Conservation (phyloP, 1,140 invertebrate genomes). For the Diuraphis noxia region DNA sequence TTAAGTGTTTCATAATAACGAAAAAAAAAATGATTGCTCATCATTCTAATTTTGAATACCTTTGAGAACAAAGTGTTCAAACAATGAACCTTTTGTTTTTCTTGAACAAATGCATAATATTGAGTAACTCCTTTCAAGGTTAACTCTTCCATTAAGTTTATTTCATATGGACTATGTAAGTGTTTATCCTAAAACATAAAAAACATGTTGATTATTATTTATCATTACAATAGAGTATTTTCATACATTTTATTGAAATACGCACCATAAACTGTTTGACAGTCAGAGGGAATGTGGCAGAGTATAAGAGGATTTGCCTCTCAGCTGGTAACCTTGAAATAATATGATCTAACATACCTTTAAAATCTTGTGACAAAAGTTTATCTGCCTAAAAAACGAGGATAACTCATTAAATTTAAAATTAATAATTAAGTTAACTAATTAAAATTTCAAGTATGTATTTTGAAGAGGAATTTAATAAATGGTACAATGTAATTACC, state of each 20-base stretch:
- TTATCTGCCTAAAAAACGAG: conserved; percentile 81
- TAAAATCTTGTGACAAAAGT: conserved; percentile 97
- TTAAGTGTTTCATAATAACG: not conserved
- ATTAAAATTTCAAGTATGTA: no score
- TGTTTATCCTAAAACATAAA: conserved; percentile 75
- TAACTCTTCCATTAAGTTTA: conserved; percentile 99
- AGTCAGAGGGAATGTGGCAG: conserved; percentile 97
- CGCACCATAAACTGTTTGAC: conserved; percentile 97
- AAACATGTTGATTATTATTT: not conserved
- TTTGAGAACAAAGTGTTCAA: conserved; percentile 99
- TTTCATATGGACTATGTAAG: conserved; percentile 95
- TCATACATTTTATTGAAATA: conserved; percentile 32
- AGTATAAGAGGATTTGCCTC: conserved; percentile 97
- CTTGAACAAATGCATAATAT: conserved; percentile 99
- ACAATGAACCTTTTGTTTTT: conserved; percentile 99
- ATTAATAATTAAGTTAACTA: not conserved
- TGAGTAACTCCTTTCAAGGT: conserved; percentile 99
- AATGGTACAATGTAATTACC: conserved; percentile 55
- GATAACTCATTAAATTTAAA: not conserved
- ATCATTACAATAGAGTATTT: not conserved
- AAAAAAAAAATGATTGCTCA: not conserved
- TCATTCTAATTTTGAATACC: conserved; percentile 64
- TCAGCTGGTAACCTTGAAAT: conserved; percentile 90
- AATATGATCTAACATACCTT: conserved; percentile 96
- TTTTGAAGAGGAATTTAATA: not conserved